Base-by-base conservation (phyloP, 2,797 vertebrate genomes). In the Chaetodon trifasciatus region DNA sequence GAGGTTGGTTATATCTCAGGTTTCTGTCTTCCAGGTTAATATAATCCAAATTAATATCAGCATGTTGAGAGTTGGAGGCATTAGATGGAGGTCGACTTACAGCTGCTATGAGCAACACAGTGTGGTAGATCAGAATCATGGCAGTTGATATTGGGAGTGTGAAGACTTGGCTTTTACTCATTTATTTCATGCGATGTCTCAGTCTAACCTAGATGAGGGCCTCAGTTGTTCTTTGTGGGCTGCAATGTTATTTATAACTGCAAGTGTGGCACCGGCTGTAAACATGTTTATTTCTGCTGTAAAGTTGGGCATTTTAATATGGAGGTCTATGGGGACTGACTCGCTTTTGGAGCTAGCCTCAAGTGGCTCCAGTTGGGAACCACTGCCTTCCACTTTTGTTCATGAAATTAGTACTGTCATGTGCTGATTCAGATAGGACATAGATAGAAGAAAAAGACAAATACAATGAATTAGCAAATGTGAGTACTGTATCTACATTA, bases 401-500 rank as follows among this genome's bases (percentile, higher is more conserved):
- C 3, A 24, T n/a, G 16, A 66, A 60, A 46, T 28, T 7, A 37
- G 47, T 49, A 21, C 12, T 40, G 21, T 8, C 35, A 46, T 72
- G 49, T 15, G 21, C 49, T 68, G 35, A 8, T 24, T 21, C 4
- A 1, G 13, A 56, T 12, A 49, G 44, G 55, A 68, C 80, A 24
- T 9, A 39, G 24, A 58, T 15, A 5, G 16, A 63, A 42, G 1
- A 32, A 40, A 32, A 23, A 1, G 39, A 28, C 5, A 19, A 44
- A 37, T 7, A 19, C 12, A 32, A 40, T 28, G 35, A 50, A 39
- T 3, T 63, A 70, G 52, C 12, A 62, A 63, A 77, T 39, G 64
- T 37, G 7, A 65, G 35, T 10, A 7, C 12, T 1, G 16, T 21
- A 50, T 85, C 53, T 71, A 66, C 60, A 72, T 47, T 79, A 42